These are phyloP conservation scores for Cotesia chilonis DNA, from an alignment of 1,140 invertebrate species.

Conservation along the genomic window DNA sequence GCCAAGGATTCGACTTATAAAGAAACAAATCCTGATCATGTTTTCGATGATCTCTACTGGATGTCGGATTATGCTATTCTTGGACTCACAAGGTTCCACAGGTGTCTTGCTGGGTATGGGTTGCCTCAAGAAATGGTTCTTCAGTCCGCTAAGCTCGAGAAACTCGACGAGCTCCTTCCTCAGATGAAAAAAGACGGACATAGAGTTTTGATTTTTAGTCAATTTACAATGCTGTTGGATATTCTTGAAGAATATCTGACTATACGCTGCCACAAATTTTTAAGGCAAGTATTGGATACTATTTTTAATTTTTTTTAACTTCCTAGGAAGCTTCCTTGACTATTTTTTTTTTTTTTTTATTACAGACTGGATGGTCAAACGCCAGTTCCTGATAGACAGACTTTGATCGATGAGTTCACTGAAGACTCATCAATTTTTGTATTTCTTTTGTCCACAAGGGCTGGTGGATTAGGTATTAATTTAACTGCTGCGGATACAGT, in stretches of 20 bases:
- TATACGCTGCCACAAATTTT: slow-evolving; percentile 76
- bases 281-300: slow-evolving; percentile 61
- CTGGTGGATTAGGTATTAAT: slow-evolving; percentile 92
- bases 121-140: slow-evolving; percentile 78
- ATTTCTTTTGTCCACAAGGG: slow-evolving; percentile 84
- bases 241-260: slow-evolving; percentile 86
- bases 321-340: too few relatives aligned
- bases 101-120: slow-evolving; percentile 61
- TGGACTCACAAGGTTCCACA: slow-evolving; percentile 74
- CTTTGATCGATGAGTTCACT: slow-evolving; percentile 82
- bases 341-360: neutral
- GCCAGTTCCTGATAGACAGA: slow-evolving; percentile 80
- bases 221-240: slow-evolving; percentile 94
- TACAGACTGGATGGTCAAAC: slow-evolving; percentile 82
- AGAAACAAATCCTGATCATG: slow-evolving; percentile 82
- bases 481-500: slow-evolving; percentile 92
- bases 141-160: slow-evolving; percentile 84
- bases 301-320: slow-evolving; percentile 5
- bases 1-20: slow-evolving; percentile 77
- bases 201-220: slow-evolving; percentile 91
- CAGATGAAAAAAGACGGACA: slow-evolving; percentile 77
- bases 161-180: slow-evolving; percentile 81
- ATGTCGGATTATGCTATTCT: slow-evolving; percentile 94
- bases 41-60: slow-evolving; percentile 86
- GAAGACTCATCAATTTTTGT: slow-evolving; percentile 78